A percentile compares a stretch with the other conserved stretches of the same genome.
Conservation (phyloP, 2,888 invertebrate genomes). For the Orthosia cruda region DNA sequence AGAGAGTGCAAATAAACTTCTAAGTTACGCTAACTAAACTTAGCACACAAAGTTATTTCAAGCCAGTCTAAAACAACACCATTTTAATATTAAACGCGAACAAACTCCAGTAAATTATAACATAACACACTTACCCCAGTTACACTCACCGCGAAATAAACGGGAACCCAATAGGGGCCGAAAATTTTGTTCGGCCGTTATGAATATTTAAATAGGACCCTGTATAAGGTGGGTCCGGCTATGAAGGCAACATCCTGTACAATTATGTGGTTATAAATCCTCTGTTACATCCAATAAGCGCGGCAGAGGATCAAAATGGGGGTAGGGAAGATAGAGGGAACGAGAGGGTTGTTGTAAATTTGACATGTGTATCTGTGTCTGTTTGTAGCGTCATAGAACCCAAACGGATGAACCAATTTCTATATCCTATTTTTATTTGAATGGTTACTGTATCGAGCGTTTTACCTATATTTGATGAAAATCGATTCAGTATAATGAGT, state of each 20-base stretch:
- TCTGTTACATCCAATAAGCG: constrained; percentile 58
- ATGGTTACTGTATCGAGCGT: too few relatives aligned
- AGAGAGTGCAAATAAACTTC: neutral
- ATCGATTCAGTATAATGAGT: too few relatives aligned
- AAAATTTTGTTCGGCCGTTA: constrained; percentile 40
- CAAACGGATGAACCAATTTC: too few relatives aligned
- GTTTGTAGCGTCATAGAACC: too few relatives aligned
- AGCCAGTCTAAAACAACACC: neutral
- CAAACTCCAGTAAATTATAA: constrained; percentile 37
- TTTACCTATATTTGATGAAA: too few relatives aligned
- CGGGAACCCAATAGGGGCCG: constrained; percentile 44
- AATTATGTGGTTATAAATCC: constrained; percentile 62
- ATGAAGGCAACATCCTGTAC: constrained; percentile 54
- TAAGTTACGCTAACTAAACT: too few relatives aligned
- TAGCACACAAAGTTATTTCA: neutral
- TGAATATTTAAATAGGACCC: constrained; percentile 64
- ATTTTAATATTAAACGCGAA: constrained; percentile 21
- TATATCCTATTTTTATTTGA: too few relatives aligned
- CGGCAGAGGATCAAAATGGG: constrained; percentile 40
- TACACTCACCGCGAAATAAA: constrained; percentile 44
- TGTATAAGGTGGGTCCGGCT: constrained; percentile 39
- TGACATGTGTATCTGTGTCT: too few relatives aligned
- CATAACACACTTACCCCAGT: constrained; percentile 30
- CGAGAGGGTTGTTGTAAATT: too few relatives aligned
- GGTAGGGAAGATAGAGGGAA: constrained; percentile 1